A percentile compares a stretch with the other conserved stretches of the same genome.
Evolutionary conservation across 2,113 vertebrate species (phyloP).

Genomic region (Nipponia nippon): DNA sequence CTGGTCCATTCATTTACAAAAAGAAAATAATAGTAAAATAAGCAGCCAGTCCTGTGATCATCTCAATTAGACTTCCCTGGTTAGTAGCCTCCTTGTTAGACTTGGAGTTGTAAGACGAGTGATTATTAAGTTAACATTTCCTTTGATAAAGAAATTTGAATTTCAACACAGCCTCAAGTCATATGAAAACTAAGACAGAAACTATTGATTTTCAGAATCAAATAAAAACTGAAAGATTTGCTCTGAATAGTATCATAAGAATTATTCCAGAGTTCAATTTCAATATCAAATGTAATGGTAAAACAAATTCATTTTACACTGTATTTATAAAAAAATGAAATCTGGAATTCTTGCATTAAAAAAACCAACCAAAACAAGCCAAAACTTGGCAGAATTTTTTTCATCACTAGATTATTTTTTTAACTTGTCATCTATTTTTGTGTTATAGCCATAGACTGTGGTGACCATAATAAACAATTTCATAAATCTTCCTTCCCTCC

Average conservation of each 20-base stretch:
- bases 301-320: neutral
- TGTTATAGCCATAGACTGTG: neutral
- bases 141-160: neutral
- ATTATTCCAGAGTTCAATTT: neutral
- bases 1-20: constrained; percentile 46
- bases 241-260: neutral
- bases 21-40: constrained; percentile 36
- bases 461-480: neutral
- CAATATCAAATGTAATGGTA: neutral
- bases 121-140: neutral
- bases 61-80: neutral
- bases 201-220: neutral
- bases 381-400: constrained; percentile 16
- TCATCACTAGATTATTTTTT: neutral
- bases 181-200: neutral
- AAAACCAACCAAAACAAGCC: constrained; percentile 2
- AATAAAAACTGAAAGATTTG: neutral
- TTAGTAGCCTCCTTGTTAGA: neutral
- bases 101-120: neutral
- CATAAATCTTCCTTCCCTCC: neutral
- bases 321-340: constrained; percentile 17
- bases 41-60: constrained; percentile 1
- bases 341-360: neutral
- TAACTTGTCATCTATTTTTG: neutral
- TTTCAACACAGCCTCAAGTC: neutral